Conservation (phyloP, 2,888 invertebrate genomes). For the Euphydryas editha region DNA sequence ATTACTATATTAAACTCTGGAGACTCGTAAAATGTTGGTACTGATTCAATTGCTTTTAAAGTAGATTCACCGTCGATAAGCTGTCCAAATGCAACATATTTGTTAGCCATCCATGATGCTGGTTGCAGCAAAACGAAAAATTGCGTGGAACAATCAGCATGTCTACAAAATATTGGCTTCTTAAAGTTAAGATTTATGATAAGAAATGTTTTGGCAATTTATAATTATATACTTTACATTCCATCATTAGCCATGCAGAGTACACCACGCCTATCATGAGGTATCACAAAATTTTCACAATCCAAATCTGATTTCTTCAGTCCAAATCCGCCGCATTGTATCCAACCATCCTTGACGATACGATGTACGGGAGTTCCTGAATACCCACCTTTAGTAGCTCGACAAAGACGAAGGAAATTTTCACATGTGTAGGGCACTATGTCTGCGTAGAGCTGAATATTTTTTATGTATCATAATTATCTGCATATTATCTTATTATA, state of each 20-base stretch:
- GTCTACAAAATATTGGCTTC: slow-evolving; percentile 55
- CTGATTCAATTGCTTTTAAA: slow-evolving; percentile 84
- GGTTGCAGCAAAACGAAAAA: slow-evolving; percentile 87
- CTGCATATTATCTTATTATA: no score
- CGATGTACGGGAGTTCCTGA: slow-evolving; percentile 85
- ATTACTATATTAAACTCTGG: slow-evolving; percentile 70
- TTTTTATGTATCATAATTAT: no score
- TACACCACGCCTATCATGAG: slow-evolving; percentile 86
- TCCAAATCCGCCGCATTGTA: slow-evolving; percentile 86
- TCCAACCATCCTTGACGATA: slow-evolving; percentile 87
- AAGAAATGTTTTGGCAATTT: slow-evolving; percentile 28
- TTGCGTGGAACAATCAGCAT: slow-evolving; percentile 86
- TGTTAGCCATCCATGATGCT: slow-evolving; percentile 87
- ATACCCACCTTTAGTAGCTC: slow-evolving; percentile 73
- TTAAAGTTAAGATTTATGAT: background rate
- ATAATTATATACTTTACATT: slow-evolving; percentile 53
- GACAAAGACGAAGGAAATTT: slow-evolving; percentile 83
- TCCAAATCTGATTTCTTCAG: slow-evolving; percentile 67
- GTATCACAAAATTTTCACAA: slow-evolving; percentile 87
- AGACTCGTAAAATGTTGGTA: slow-evolving; percentile 85
- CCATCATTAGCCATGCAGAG: slow-evolving; percentile 89
- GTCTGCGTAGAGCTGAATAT: slow-evolving; percentile 82
- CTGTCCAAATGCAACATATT: slow-evolving; percentile 90
- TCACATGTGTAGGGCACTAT: slow-evolving; percentile 83
- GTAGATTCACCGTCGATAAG: slow-evolving; percentile 86